Conservation (phyloP, 2,888 invertebrate genomes). For the Lasius fuliginosus region DNA sequence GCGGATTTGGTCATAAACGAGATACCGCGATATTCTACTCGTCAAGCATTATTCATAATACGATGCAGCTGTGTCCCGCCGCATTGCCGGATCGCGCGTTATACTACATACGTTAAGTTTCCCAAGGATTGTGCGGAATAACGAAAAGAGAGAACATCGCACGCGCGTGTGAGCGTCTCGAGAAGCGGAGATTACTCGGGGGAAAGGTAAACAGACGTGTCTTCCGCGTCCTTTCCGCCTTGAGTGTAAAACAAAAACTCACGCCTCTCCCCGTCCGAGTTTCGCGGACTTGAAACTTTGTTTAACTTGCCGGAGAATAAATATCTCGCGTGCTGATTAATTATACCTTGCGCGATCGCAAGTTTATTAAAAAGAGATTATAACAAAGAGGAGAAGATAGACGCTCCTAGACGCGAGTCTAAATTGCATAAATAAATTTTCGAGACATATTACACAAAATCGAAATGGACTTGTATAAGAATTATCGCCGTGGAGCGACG, state of each 20-base stretch:
- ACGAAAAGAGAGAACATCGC: conserved; percentile 33
- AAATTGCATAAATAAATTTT: background rate
- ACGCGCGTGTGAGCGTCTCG: conserved; percentile 40
- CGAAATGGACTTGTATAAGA: background rate
- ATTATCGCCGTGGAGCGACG: background rate
- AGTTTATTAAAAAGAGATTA: conserved; percentile 28
- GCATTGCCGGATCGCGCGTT: conserved; percentile 15
- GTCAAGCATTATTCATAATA: conserved; percentile 29
- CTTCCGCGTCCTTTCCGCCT: conserved; percentile 46
- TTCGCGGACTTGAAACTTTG: conserved; percentile 45
- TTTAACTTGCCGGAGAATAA: conserved; percentile 47
- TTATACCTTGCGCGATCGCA: conserved; percentile 32
- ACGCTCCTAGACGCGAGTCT: background rate
- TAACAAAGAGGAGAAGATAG: background rate
- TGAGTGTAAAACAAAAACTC: conserved; percentile 43
- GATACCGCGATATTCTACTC: background rate
- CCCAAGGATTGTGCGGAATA: conserved; percentile 38
- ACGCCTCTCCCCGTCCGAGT: conserved; percentile 32
- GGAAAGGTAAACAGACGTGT: conserved; percentile 56
- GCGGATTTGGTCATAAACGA: background rate
- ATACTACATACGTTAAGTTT: conserved; percentile 43
- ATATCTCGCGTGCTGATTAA: conserved; percentile 47
- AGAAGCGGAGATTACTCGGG: conserved; percentile 53
- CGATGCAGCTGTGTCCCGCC: conserved; percentile 27
- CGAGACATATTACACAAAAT: background rate